phyloP scores from a whole-genome alignment of 2,113 vertebrate genomes.

The Oreochromis spilurus region DNA sequence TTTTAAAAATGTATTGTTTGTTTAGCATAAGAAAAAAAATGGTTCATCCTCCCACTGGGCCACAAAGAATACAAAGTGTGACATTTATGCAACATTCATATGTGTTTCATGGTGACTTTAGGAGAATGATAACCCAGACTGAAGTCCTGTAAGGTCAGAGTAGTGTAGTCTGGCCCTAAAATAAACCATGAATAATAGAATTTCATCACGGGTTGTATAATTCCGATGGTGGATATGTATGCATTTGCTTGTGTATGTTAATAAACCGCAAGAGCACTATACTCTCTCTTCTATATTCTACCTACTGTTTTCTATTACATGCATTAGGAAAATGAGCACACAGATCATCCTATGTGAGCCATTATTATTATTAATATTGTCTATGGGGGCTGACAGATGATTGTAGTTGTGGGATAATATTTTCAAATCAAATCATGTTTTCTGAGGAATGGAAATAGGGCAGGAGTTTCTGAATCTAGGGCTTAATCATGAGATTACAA shows the following conservation, averaged over 20 bases:
- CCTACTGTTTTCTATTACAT: not conserved
- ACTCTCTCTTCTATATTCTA: not conserved
- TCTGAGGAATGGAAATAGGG: conserved; percentile 54
- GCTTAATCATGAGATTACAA: conserved; percentile 72
- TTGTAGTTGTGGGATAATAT: conserved; percentile 42
- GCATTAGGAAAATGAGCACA: conserved; percentile 18
- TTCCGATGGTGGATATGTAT: not conserved
- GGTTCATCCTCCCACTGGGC: not conserved
- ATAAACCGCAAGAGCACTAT: not conserved
- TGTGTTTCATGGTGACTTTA: conserved; percentile 10
- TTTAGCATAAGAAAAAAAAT: not conserved
- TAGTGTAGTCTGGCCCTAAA: conserved; percentile 11
- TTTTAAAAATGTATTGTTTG: not conserved
- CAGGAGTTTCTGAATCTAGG: conserved; percentile 40
- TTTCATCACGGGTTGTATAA: conserved; percentile 3
- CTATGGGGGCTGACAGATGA: conserved; percentile 6
- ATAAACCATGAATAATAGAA: conserved; percentile 31
- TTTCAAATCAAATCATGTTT: conserved; percentile 63
- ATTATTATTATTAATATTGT: conserved; percentile 33
- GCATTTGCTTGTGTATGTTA: not conserved
- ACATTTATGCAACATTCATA: not conserved
- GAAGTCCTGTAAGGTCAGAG: not conserved
- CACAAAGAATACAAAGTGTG: not conserved
- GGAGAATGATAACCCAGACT: conserved; percentile 21
- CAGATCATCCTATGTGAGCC: not conserved